Percentiles rank a stretch among this genome's conserved stretches.
phyloP scores from a whole-genome alignment of 2,797 vertebrate genomes.

The Eleutherodactylus coqui region DNA sequence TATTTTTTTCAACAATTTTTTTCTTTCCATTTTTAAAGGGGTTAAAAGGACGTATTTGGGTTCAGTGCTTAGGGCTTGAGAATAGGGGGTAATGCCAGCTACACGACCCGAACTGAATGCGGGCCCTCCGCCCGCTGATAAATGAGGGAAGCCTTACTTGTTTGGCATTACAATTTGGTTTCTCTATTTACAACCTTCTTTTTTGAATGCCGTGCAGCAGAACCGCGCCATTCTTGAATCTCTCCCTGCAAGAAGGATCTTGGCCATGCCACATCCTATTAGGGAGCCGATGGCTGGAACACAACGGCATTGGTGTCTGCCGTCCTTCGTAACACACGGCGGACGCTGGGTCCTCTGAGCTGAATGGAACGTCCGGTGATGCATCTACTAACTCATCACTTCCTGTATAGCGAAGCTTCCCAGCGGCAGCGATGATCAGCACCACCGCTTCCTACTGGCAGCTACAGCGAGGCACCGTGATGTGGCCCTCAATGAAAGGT shows the following conservation, averaged over 20 bases:
- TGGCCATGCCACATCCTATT: constrained; percentile 10
- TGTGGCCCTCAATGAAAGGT: background rate
- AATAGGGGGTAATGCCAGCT: too few relatives aligned
- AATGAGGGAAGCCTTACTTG: too few relatives aligned
- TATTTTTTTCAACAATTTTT: too few relatives aligned
- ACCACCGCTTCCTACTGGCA: background rate
- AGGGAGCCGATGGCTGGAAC: constrained; percentile 8
- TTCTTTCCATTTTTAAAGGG: too few relatives aligned
- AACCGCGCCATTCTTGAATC: background rate
- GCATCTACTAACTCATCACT: constrained; percentile 51
- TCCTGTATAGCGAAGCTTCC: too few relatives aligned
- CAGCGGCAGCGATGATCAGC: too few relatives aligned
- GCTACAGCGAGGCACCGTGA: background rate
- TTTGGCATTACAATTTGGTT: background rate
- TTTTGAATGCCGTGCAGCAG: background rate
- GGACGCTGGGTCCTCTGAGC: too few relatives aligned
- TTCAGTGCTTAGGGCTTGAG: too few relatives aligned
- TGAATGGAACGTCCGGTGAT: constrained; percentile 34
- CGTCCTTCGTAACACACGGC: background rate
- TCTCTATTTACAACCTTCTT: background rate
- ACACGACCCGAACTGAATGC: too few relatives aligned
- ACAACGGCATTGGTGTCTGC: background rate
- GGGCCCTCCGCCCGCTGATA: too few relatives aligned
- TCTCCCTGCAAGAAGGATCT: constrained; percentile 19
- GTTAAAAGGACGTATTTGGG: too few relatives aligned